These are phyloP conservation scores for Nasalis larvatus DNA, from an alignment of 2,113 vertebrate genomes.

Conservation along the genomic window DNA sequence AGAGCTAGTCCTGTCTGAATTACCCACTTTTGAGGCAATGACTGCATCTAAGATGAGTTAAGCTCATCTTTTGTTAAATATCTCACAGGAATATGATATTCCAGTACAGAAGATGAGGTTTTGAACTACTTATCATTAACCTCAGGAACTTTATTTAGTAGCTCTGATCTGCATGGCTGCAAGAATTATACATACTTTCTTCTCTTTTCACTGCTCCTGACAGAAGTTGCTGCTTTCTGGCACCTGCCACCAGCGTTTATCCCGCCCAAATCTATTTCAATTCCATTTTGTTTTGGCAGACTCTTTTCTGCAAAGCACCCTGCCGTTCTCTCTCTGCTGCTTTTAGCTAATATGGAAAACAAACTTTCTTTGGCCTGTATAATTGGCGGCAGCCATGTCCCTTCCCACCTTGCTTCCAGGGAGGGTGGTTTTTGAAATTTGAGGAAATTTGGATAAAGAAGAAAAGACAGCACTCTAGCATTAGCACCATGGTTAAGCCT, in stretches of 20 bases:
- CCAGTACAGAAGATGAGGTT: neutral
- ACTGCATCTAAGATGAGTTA: neutral
- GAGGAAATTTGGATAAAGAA: neutral
- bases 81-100: neutral
- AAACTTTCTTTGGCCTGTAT: neutral
- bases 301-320: neutral
- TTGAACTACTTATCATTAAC: neutral
- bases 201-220: neutral
- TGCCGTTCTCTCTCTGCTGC: neutral
- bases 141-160: neutral
- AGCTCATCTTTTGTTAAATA: neutral
- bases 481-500: neutral
- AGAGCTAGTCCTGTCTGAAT: neutral
- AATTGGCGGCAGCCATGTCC: neutral
- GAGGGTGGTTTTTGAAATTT: neutral
- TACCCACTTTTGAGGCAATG: neutral
- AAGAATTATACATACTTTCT: neutral
- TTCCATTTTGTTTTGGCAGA: conserved; percentile 13
- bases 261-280: neutral
- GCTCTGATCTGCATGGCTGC: neutral
- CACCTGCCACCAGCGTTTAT: neutral
- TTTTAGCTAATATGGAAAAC: neutral
- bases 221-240: neutral
- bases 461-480: neutral
- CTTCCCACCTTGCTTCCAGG: neutral